Conservation (phyloP, 2,113 vertebrate species). For the Podiceps cristatus region DNA sequence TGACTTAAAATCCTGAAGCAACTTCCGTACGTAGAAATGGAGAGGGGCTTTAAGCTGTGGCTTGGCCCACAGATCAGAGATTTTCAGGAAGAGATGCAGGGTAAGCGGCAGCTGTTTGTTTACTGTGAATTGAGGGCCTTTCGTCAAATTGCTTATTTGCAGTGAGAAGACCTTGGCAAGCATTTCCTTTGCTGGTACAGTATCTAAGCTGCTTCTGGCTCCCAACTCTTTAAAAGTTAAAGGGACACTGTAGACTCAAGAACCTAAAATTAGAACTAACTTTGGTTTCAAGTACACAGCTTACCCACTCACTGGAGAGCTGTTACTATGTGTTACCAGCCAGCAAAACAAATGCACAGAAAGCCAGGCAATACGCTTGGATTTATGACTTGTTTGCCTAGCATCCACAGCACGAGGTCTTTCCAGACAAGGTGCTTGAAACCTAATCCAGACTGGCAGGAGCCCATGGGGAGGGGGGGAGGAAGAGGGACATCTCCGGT, state of each 20-base stretch:
- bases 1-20: neutral
- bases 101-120: neutral
- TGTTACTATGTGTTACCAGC: neutral
- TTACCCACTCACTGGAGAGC: neutral
- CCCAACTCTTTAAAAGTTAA: neutral
- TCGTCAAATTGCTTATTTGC: neutral
- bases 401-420: neutral
- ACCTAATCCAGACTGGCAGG: neutral
- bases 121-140: neutral
- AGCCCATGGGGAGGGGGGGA: fast-evolving
- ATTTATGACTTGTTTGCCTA: neutral
- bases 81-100: neutral
- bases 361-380: neutral
- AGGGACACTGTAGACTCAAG: neutral
- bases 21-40: neutral
- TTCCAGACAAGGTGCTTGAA: neutral
- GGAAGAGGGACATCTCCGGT: neutral
- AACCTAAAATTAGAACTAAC: neutral
- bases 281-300: neutral
- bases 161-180: neutral
- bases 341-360: neutral
- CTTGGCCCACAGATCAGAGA: neutral
- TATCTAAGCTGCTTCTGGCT: neutral
- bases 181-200: neutral
- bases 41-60: neutral